Percentiles rank a stretch among this genome's conserved stretches.
Evolutionary conservation across 1,140 invertebrate genomes (phyloP).

Genomic region (Aphelenchoides fujianensis): DNA sequence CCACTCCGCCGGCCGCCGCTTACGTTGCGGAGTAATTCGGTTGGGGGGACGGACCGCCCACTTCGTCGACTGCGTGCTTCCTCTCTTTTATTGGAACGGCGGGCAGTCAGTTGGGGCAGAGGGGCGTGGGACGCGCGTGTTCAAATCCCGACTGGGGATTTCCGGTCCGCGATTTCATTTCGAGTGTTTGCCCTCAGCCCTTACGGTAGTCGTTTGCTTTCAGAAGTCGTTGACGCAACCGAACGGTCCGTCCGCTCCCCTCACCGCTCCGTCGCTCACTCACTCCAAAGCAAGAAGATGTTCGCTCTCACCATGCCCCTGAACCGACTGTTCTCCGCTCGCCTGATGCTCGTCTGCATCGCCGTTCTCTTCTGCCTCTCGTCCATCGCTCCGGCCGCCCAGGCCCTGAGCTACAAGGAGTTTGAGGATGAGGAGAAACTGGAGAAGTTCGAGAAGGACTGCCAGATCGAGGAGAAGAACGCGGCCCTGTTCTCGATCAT

Average conservation of each 20-base stretch:
- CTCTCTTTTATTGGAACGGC: too few species aligned
- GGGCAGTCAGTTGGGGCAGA: too few species aligned
- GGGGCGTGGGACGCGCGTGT: too few species aligned
- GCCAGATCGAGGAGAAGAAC: constrained; percentile 31
- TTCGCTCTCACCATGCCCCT: not conserved
- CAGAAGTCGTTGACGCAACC: not conserved
- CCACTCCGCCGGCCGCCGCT: too few species aligned
- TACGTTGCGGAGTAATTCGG: too few species aligned
- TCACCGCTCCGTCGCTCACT: not conserved
- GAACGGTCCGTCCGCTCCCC: not conserved
- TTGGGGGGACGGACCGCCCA: too few species aligned
- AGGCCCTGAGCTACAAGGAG: not conserved
- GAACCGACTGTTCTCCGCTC: not conserved
- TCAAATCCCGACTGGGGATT: too few species aligned
- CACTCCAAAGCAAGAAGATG: too few species aligned
- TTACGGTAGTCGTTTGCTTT: too few species aligned
- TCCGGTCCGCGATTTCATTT: too few species aligned
- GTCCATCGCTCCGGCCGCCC: not conserved
- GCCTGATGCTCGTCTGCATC: not conserved
- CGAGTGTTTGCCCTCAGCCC: too few species aligned
- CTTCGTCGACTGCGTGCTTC: too few species aligned
- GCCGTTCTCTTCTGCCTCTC: not conserved
- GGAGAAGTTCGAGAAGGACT: not conserved
- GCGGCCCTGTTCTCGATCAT: constrained; percentile 43
- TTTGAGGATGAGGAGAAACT: not conserved